These are phyloP conservation scores for Chaetodon trifascialis DNA, from an alignment of 2,113 vertebrate species.

Conservation along the genomic window DNA sequence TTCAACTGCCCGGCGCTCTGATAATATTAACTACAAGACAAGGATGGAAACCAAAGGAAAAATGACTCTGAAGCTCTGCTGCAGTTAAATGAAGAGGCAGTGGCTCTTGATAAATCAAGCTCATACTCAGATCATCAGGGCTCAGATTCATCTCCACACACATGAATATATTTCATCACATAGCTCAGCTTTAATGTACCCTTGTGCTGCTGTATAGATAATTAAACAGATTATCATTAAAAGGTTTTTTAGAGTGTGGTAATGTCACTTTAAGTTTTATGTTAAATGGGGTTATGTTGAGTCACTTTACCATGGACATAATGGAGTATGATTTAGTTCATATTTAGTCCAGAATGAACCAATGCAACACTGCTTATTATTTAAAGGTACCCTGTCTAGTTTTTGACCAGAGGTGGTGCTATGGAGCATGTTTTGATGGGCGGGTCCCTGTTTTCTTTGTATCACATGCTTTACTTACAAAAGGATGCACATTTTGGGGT, in stretches of 20 bases:
- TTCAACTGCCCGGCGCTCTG: neutral
- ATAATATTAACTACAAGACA: neutral
- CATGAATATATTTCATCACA: conserved; percentile 17
- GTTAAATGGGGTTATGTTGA: neutral
- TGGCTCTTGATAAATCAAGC: conserved; percentile 15
- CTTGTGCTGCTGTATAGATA: neutral
- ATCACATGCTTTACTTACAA: neutral
- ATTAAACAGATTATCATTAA: conserved; percentile 21
- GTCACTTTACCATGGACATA: neutral
- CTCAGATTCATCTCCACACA: conserved; percentile 3
- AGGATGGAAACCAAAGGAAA: conserved; percentile 9
- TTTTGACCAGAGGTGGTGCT: neutral
- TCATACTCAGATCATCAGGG: conserved; percentile 14
- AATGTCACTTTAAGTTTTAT: too few species aligned
- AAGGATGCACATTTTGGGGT: neutral
- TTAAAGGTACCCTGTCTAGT: neutral
- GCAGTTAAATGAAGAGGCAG: neutral
- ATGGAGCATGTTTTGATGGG: neutral
- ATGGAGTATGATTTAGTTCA: neutral
- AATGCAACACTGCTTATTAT: neutral
- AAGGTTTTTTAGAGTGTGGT: neutral
- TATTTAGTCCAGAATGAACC: neutral
- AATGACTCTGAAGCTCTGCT: conserved; percentile 6
- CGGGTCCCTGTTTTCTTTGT: neutral
- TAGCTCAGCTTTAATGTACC: conserved; percentile 2